Conservation (phyloP, 2,888 invertebrate species). For the Euplexia lucipara region DNA sequence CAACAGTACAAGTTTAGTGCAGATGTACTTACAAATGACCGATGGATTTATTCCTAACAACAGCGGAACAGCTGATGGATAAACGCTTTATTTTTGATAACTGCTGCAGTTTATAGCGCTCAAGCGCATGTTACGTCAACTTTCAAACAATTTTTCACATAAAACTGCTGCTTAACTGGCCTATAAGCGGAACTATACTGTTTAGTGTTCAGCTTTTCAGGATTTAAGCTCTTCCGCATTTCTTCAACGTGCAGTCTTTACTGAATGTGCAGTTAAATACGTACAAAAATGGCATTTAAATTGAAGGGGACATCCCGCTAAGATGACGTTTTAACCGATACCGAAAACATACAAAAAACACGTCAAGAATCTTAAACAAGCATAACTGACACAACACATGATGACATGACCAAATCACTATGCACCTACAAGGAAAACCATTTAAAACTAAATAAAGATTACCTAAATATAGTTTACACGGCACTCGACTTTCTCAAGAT, state of each 20-base stretch:
- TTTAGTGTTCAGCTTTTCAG: slow-evolving; percentile 15
- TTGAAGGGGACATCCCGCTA: slow-evolving; percentile 1
- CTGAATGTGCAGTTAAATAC: neutral
- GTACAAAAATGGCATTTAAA: neutral
- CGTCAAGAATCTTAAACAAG: slow-evolving; percentile 18
- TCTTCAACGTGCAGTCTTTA: neutral
- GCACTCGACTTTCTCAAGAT: slow-evolving; percentile 37
- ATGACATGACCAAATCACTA: slow-evolving; percentile 5
- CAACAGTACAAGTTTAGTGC: slow-evolving; percentile 51
- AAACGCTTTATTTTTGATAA: slow-evolving; percentile 44
- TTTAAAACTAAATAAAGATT: slow-evolving; percentile 12
- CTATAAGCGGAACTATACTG: slow-evolving; percentile 5
- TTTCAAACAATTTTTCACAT: slow-evolving; percentile 14
- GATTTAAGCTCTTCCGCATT: neutral
- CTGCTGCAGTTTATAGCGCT: slow-evolving; percentile 3
- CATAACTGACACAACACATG: slow-evolving; percentile 4
- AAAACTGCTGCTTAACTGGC: slow-evolving; percentile 18
- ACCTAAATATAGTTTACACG: slow-evolving; percentile 16
- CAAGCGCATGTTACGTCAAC: slow-evolving; percentile 20
- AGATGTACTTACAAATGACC: slow-evolving; percentile 23
- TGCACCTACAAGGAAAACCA: slow-evolving; percentile 33
- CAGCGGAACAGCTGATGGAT: slow-evolving; percentile 54
- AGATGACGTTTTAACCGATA: neutral
- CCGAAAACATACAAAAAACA: neutral
- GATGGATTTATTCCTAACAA: slow-evolving; percentile 52